phyloP scores from a whole-genome alignment of 2,113 vertebrate species.

The Macquaria ambigua region DNA sequence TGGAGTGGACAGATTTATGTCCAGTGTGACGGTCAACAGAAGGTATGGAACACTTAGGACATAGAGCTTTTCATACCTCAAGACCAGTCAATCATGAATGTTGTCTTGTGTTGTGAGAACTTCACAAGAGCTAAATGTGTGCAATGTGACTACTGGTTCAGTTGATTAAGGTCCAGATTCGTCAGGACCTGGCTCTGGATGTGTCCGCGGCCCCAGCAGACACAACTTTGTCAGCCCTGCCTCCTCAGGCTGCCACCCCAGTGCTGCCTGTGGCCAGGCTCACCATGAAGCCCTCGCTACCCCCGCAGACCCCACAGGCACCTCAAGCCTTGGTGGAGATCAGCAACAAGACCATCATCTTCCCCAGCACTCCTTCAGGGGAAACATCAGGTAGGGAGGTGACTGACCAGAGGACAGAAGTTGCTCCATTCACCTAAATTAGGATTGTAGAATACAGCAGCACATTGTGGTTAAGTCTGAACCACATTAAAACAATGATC shows the following conservation, averaged over 20 bases:
- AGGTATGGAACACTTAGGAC: constrained; percentile 82
- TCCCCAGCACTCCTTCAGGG: constrained; percentile 87
- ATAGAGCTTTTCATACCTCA: not conserved
- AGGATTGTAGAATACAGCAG: not conserved
- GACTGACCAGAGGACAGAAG: not conserved
- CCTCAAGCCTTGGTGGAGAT: constrained; percentile 85
- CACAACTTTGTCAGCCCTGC: constrained; percentile 65
- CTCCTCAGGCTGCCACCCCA: constrained; percentile 80
- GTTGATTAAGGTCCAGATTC: constrained; percentile 92
- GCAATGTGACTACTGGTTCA: constrained; percentile 54
- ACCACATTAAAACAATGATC: not conserved
- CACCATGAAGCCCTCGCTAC: constrained; percentile 53
- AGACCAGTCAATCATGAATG: not conserved
- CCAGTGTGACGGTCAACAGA: constrained; percentile 89
- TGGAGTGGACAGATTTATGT: constrained; percentile 95
- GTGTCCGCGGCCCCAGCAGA: constrained; percentile 72
- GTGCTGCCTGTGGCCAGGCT: constrained; percentile 75
- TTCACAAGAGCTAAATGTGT: not conserved
- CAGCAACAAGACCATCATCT: constrained; percentile 87
- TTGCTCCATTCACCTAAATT: not conserved
- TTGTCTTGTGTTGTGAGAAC: not conserved
- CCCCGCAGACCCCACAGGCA: constrained; percentile 28
- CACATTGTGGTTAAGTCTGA: not conserved
- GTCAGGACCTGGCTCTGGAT: constrained; percentile 79
- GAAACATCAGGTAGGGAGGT: constrained; percentile 88